Evolutionary conservation across 2,113 vertebrate genomes (phyloP).

Genomic region (Poeciliopsis prolifica): DNA sequence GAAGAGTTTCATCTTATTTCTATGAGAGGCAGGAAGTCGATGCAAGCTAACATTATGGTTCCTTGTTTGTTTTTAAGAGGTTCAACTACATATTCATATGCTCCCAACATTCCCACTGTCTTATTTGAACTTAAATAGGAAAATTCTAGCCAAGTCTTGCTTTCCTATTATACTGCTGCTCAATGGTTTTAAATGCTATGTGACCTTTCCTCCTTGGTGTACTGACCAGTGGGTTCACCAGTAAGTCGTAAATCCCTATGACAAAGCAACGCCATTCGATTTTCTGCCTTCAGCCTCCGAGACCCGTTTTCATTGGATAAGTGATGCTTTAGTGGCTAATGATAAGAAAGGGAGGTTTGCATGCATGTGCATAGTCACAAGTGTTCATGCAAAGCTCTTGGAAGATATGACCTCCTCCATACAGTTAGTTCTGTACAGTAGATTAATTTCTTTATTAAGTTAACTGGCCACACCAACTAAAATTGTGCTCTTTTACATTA

Average conservation of each 20-base stretch:
- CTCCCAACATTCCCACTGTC: not conserved
- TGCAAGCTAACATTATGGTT: not conserved
- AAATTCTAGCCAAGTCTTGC: conserved; percentile 24
- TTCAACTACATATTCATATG: not conserved
- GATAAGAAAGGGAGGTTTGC: conserved; percentile 7
- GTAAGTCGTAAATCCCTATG: conserved; percentile 65
- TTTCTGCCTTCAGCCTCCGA: conserved; percentile 59
- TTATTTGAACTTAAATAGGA: not conserved
- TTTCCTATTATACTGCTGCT: conserved; percentile 62
- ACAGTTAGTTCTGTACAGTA: conserved; percentile 3
- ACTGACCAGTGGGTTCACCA: conserved; percentile 35
- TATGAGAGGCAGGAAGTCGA: not conserved
- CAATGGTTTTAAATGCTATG: conserved; percentile 67
- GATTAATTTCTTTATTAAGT: conserved; percentile 27
- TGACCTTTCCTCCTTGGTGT: conserved; percentile 50
- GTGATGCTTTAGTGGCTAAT: conserved; percentile 44
- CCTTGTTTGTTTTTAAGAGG: not conserved
- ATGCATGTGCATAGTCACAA: conserved; percentile 11
- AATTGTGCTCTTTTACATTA: no score
- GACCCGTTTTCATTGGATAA: conserved; percentile 48
- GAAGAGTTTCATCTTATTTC: not conserved
- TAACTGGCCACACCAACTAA: not conserved
- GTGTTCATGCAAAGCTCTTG: conserved; percentile 6
- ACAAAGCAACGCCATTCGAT: conserved; percentile 62
- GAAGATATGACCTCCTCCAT: conserved; percentile 15